Conservation (phyloP, 2,797 vertebrate genomes). For the Chanos chanos region DNA sequence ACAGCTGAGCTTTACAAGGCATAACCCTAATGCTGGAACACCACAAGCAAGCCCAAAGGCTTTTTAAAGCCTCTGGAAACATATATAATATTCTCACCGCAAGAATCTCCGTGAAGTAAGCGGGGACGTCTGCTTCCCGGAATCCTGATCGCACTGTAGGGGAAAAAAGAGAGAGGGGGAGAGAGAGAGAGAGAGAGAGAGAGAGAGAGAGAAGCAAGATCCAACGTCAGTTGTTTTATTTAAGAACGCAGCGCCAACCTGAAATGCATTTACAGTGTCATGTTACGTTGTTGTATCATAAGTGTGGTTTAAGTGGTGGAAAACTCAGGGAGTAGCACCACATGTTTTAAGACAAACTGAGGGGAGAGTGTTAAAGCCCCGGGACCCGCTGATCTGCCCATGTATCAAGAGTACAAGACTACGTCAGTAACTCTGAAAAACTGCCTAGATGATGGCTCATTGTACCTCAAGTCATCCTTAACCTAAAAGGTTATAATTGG, state of each 20-base stretch:
- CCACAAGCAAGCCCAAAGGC: slow-evolving; percentile 33
- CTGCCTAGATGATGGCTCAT: too few species aligned
- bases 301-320: background rate
- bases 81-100: slow-evolving; percentile 55
- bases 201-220: slow-evolving; percentile 44
- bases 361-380: background rate
- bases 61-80: slow-evolving; percentile 32
- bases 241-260: background rate
- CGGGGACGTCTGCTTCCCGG: slow-evolving; percentile 46
- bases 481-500: too few species aligned
- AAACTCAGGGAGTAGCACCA: background rate
- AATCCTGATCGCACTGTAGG: slow-evolving; percentile 48
- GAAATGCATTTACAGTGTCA: background rate
- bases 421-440: too few species aligned
- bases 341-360: background rate
- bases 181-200: slow-evolving; percentile 23
- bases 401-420: too few species aligned
- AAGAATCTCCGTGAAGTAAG: slow-evolving; percentile 41
- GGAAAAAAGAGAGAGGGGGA: slow-evolving; percentile 17
- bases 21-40: slow-evolving; percentile 27
- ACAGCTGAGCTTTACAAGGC: slow-evolving; percentile 34
- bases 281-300: background rate
- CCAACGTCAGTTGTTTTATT: slow-evolving; percentile 15
- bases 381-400: too few species aligned
- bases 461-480: too few species aligned